Base-by-base conservation (phyloP, 2,797 vertebrate species). In the Toxotes lorentzi region DNA sequence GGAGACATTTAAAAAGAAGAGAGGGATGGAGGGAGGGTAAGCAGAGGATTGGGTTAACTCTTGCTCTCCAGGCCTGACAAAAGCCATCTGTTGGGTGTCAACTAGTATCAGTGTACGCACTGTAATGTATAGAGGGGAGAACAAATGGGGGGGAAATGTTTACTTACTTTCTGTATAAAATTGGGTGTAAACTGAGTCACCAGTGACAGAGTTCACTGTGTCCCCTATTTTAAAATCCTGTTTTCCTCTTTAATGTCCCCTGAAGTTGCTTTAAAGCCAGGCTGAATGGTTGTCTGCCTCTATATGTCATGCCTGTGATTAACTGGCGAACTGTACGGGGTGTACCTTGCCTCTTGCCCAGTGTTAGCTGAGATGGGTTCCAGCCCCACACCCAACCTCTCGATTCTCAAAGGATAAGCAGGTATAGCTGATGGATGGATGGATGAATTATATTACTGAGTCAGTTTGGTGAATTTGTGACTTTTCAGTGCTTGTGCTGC, bases 41-140 rank as follows among this genome's bases (percentile, higher is more conserved):
- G 83, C 41, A 76, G 83, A 86, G 92, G 94, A 94, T 94, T 91
- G 91, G 90, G 93, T 95, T 95, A 95, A 95, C 95, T 94, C 94
- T 94, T 94, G 88, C 94, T 88, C 91, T 91, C 79, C 93, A 68
- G 89, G 88, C 86, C 84, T 89, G 90, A 93, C 90, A 90, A 89
- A 93, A 89, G 88, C 94, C 95, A 95, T 95, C 94, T 95, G 94
- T 90, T 88, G 90, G 81, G 87, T 88, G 91, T 90, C 91, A 81
- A 5, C 81, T 62, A 40, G 73, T 76, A 79, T 85, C 76, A 73
- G 84, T 69, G 82, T 79, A 69, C 72, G 68, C 60, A 27, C 61
- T 72, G 68, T 61, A 80, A 78, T 74, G 82, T 86, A 80, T 56
- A 75, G 79, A 40, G 67, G 3, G 34, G 50, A 57, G 76, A 64